phyloP scores from a whole-genome alignment of 2,888 invertebrate species.

The Eupithecia subumbrata region DNA sequence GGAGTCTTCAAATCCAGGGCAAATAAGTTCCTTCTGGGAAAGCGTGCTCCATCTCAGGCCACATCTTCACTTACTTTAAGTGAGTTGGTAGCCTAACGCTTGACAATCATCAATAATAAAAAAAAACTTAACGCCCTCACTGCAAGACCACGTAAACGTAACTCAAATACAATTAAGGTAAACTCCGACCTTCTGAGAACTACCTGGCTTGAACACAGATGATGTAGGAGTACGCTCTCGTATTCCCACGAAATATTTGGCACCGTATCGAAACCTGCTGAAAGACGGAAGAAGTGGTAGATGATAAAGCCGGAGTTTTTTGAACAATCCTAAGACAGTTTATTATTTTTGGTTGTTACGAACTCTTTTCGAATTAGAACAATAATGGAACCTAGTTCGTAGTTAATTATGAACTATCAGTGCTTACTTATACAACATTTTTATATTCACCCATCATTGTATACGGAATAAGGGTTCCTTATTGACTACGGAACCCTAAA shows the following conservation, averaged over 20 bases:
- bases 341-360: neutral
- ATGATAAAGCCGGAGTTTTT: neutral
- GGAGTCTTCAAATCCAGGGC: too few species aligned
- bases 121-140: neutral
- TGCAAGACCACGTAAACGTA: slow-evolving; percentile 1
- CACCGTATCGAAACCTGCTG: slow-evolving; percentile 25
- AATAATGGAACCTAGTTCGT: neutral
- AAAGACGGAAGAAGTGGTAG: slow-evolving; percentile 3
- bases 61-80: too few species aligned
- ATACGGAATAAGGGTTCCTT: neutral
- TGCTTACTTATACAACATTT: neutral
- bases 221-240: slow-evolving; percentile 30
- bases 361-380: neutral
- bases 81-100: too few species aligned
- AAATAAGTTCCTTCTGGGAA: too few species aligned
- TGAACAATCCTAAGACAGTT: neutral
- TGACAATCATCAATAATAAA: too few species aligned
- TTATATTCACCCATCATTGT: neutral
- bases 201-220: slow-evolving; percentile 36
- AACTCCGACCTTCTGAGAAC: slow-evolving; percentile 27
- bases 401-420: neutral
- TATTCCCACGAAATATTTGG: slow-evolving; percentile 53
- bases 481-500: neutral
- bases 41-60: too few species aligned
- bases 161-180: slow-evolving; percentile 18